These are phyloP conservation scores for Heliconius melpomene DNA, from an alignment of 1,140 invertebrate species.

Conservation along the genomic window DNA sequence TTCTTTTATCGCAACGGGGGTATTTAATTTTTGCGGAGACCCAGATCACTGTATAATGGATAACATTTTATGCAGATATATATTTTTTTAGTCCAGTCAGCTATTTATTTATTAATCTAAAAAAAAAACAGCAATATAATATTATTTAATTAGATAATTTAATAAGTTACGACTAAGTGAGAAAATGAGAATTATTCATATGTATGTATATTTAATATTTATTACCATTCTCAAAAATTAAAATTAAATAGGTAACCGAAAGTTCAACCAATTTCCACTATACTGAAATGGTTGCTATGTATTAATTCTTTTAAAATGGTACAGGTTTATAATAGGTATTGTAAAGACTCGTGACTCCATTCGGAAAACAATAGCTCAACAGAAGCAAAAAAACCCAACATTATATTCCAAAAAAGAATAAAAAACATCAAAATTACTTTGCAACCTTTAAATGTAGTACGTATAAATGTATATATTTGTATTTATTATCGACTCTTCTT, in stretches of 20 bases:
- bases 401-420: not conserved
- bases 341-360: slow-evolving; percentile 7
- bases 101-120: too few species aligned
- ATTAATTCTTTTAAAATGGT: not conserved
- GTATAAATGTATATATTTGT: not conserved
- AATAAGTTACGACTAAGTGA: too few species aligned
- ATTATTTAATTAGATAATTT: too few species aligned
- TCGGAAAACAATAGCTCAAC: not conserved
- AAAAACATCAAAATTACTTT: not conserved
- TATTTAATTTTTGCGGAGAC: too few species aligned
- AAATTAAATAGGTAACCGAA: not conserved
- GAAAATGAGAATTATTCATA: not conserved
- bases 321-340: not conserved
- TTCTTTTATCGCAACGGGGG: too few species aligned
- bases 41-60: too few species aligned
- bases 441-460: not conserved
- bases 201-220: not conserved
- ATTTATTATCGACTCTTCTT: too few species aligned
- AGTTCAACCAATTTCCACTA: not conserved
- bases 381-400: not conserved
- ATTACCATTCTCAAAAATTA: not conserved
- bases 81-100: too few species aligned
- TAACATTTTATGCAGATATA: too few species aligned
- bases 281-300: not conserved
- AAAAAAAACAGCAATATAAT: too few species aligned